Evolutionary conservation across 1,140 invertebrate species (phyloP), one percentile per base, ranked within the genome.

Genomic region (Diachasma alloeum): DNA sequence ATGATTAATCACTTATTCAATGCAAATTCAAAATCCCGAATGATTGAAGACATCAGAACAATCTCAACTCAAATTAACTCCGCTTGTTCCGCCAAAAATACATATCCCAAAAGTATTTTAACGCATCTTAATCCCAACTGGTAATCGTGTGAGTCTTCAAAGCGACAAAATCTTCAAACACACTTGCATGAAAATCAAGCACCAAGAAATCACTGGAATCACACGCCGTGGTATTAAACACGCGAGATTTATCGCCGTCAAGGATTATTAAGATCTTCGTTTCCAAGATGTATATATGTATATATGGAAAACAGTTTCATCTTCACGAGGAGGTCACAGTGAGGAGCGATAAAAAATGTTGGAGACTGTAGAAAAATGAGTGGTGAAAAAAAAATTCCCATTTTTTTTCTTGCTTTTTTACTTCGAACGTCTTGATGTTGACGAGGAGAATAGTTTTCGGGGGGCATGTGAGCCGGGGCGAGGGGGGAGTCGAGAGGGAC

Each of bases 81-180:
- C 48, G n/a, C n/a, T 19, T 56, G 9, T 56, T 42, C 10, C 71
- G 77, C 72, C 80, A 82, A 78, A 80, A 78, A 80, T 80, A 80
- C 75, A 80, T 31, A 31, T 75, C 75, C 77, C 10, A 22, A 56
- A 56, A n/a, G n/a, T 63, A 63, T 24, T 26, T 24, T 19, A 4
- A 4, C 19, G 59, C 22, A 15, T 63, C 59, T 63, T 63, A 63
- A 63, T 63, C 59, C 59, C 59, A 13, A 31, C 19, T 56, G 59
- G 59, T 63, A 63, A 63, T 63, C 59, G 59, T 31, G 24, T 63
- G 59, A 15, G 22, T 24, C 59, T 63, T 63, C 59, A 63, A 63
- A 63, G 59, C 59, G 59, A 63, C 59, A 19, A 26, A 63, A 26
- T 63, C 59, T 63, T 63, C 59, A 63, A 26, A n/a, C n/a, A 56